Evolutionary conservation across 2,113 vertebrate species (phyloP).

Genomic region (Sphyrna mokarran): DNA sequence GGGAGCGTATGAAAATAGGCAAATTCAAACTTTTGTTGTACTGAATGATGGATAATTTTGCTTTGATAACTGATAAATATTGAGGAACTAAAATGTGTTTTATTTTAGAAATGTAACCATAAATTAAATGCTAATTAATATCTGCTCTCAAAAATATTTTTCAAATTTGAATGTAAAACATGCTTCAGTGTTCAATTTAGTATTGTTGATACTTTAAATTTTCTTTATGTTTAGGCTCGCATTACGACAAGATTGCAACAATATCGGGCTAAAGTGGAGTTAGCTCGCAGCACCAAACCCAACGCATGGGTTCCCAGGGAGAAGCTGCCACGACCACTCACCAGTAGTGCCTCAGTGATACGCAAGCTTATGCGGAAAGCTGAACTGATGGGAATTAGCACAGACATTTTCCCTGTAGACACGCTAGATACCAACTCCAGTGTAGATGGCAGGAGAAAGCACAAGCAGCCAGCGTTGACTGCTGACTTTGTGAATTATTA

Average conservation of each 20-base stretch:
- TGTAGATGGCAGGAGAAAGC: constrained; percentile 87
- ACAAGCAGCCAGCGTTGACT: constrained; percentile 92
- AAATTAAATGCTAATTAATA: neutral
- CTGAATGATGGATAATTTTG: neutral
- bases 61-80: neutral
- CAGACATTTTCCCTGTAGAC: constrained; percentile 93
- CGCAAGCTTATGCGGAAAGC: constrained; percentile 95
- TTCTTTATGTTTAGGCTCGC: constrained; percentile 64
- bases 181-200: neutral
- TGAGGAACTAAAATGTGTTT: neutral
- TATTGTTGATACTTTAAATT: neutral
- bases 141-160: neutral
- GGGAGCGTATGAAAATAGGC: neutral
- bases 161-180: constrained; percentile 3
- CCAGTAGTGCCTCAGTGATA: constrained; percentile 92
- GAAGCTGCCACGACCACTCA: constrained; percentile 86
- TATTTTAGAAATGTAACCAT: neutral
- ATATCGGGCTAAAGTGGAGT: constrained; percentile 87
- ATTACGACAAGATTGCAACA: constrained; percentile 91
- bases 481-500: constrained; percentile 98
- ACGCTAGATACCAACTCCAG: constrained; percentile 88
- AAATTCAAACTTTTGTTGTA: neutral
- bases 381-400: constrained; percentile 96
- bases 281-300: constrained; percentile 85
- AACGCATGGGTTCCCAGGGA: constrained; percentile 96